Base-by-base conservation (phyloP, 53 echinoderm and acorn worm genomes). In the Henricia sp. region DNA sequence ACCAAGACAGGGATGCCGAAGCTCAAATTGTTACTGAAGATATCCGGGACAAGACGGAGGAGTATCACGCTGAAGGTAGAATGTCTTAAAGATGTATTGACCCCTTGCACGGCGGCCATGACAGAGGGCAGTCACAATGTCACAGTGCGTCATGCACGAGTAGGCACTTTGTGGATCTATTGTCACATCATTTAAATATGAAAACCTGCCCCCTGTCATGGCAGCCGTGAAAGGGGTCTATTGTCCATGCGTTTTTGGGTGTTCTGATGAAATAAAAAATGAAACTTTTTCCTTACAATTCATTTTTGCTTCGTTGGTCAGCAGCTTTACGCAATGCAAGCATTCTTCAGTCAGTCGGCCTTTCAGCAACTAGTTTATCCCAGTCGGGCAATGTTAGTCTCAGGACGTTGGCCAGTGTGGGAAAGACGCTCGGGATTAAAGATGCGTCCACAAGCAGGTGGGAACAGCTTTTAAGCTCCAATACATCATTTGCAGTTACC, bases 381-480 rank as follows among this genome's bases (percentile, higher is more conserved):
- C 94, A 97, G 77, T 97, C 99, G 17, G 99, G 99, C 12, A 92
- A 88, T 46, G 92, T 94, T 14, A 97, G 99, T 67, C 85, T 97
- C 11, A 70, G 94, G 77, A 90, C 99, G 3, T 20, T 97, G 34
- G 82, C 92, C 0, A 88, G 67, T 59, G 63, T 90, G 26, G 94
- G 94, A 20, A 83, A 82, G 25, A 92, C 87, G 11, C 78, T 97
- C 8, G 90, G 88, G 5, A 77, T 97, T 66, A 90, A 90, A 52
- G 92, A 92, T 76, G 92, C 92, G 14, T 83, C 94, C 39, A 80
- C 88, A 25, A 90, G 82, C 86, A 97, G 92, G 99, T 94, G 52
- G 65, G 86, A 5, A 36, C 59, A 29, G n/a, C n/a, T n/a, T n/a
- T n/a, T n/a, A n/a, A n/a, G n/a, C n/a, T n/a, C n/a, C n/a, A n/a